Evolutionary conservation across 2,888 invertebrate genomes (phyloP), one percentile per base, ranked within the genome.

Genomic region (Terebella lapidaria): DNA sequence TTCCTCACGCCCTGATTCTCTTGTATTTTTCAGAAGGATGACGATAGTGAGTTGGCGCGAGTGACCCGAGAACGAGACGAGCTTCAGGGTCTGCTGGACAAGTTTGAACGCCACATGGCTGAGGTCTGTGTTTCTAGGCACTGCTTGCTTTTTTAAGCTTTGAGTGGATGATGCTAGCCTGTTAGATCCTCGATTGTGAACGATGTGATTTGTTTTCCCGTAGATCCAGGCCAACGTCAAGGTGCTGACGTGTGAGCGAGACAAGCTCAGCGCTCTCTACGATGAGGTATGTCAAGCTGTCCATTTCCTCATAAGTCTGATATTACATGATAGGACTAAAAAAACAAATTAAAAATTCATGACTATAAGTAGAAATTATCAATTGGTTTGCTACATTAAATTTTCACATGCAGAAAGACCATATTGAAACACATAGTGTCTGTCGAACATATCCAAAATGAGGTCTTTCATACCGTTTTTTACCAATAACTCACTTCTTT

Each of bases 221-320:
- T 53, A 67, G 78, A 79, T 81, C 56, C 80, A 80, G 64, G 76
- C 78, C 49, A 81, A 81, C 70, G 78, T 81, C 26, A 77, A 79
- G 62, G 78, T 80, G 5, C 65, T 81, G 54, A 79, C 79, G 2
- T 68, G 72, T 46, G 81, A 81, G 61, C 68, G 80, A 62, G 80
- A 81, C 70, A 75, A 75, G 59, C 71, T 80, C 27, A 77, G 72
- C 67, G 68, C 60, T 29, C 71, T 78, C 74, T 78, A 78, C 68
- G 75, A 76, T 57, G 76, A 76, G 70, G 77, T 76, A 59, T 20
- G 58, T 45, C 30, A n/a, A n/a, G n/a, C n/a, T n/a, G n/a, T n/a
- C n/a, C n/a, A n/a, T n/a, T n/a, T n/a, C n/a, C n/a, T n/a, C n/a
- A n/a, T n/a, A n/a, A n/a, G n/a, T n/a, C n/a, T n/a, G n/a, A n/a